These are phyloP conservation scores for Taenioides sp. DNA, from an alignment of 2,797 vertebrate genomes.

Conservation along the genomic window DNA sequence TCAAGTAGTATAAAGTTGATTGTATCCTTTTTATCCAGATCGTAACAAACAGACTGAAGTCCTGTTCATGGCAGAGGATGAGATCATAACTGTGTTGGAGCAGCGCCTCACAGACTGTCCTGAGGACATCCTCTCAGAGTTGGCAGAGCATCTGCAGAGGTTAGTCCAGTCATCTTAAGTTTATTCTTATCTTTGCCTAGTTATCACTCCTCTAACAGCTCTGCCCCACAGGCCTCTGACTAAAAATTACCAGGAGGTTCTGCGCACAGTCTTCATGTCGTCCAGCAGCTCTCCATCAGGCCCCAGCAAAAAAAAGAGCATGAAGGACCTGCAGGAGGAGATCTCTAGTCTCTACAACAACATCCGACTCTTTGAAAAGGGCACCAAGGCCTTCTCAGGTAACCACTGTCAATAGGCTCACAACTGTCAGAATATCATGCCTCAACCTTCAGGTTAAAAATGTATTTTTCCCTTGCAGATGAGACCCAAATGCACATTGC, in stretches of 20 bases:
- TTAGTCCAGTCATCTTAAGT: constrained; percentile 38
- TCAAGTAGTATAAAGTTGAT: constrained; percentile 28
- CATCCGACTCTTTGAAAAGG: constrained; percentile 91
- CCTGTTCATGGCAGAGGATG: constrained; percentile 85
- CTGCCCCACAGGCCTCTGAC: constrained; percentile 81
- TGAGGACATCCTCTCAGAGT: constrained; percentile 87
- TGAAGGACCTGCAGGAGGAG: constrained; percentile 95
- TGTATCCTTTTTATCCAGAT: constrained; percentile 68
- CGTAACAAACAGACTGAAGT: constrained; percentile 82
- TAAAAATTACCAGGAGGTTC: constrained; percentile 89
- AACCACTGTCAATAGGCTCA: neutral
- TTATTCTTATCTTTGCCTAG: neutral
- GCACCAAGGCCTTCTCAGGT: constrained; percentile 90
- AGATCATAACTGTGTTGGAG: constrained; percentile 84
- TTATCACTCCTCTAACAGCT: neutral
- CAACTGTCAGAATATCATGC: neutral
- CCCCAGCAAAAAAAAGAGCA: constrained; percentile 84
- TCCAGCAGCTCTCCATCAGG: constrained; percentile 81
- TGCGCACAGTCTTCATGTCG: constrained; percentile 86
- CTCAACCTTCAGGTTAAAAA: neutral
- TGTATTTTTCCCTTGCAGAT: constrained; percentile 70
- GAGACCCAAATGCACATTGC: constrained; percentile 87
- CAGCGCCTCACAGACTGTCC: constrained; percentile 84
- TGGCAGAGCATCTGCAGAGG: constrained; percentile 88
- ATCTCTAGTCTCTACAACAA: constrained; percentile 90